A percentile compares a stretch with the other conserved stretches of the same genome.
phyloP scores from a whole-genome alignment of 2,797 vertebrate species.

The Margarornis squamiger region DNA sequence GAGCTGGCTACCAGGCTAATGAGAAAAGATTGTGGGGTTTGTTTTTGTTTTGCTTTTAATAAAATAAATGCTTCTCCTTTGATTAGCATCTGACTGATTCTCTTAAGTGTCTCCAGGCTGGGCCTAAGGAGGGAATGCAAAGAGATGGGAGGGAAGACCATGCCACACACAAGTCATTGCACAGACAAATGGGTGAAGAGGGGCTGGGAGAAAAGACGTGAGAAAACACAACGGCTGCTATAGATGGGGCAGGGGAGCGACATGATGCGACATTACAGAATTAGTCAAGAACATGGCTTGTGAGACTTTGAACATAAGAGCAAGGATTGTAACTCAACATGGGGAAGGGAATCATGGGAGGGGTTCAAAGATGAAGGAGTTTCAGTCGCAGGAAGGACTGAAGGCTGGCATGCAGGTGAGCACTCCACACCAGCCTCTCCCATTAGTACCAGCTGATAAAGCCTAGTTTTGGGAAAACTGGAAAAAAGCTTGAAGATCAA shows the following conservation, averaged over 20 bases:
- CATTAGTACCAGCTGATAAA: background rate
- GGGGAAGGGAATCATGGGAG: background rate
- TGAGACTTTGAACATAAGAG: background rate
- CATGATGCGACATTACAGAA: background rate
- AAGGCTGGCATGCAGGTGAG: background rate
- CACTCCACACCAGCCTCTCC: background rate
- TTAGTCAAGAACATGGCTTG: background rate
- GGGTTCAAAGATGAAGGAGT: background rate
- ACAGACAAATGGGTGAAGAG: background rate
- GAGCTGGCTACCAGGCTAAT: background rate
- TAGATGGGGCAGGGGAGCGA: background rate
- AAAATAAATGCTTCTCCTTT: slow-evolving; percentile 1
- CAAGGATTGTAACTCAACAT: background rate
- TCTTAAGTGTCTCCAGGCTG: background rate
- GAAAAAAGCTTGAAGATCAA: background rate
- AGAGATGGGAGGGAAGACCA: background rate
- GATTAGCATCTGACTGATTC: slow-evolving; percentile 9
- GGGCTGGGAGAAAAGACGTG: background rate
- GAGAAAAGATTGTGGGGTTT: background rate
- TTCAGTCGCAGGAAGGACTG: background rate
- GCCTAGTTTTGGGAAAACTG: background rate
- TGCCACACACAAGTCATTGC: background rate
- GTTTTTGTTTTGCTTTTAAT: background rate
- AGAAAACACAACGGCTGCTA: background rate
- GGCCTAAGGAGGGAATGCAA: background rate